Percentiles rank a stretch among this genome's conserved stretches.
Conservation (phyloP, 2,888 invertebrate genomes). For the Parasteatoda lunata region DNA sequence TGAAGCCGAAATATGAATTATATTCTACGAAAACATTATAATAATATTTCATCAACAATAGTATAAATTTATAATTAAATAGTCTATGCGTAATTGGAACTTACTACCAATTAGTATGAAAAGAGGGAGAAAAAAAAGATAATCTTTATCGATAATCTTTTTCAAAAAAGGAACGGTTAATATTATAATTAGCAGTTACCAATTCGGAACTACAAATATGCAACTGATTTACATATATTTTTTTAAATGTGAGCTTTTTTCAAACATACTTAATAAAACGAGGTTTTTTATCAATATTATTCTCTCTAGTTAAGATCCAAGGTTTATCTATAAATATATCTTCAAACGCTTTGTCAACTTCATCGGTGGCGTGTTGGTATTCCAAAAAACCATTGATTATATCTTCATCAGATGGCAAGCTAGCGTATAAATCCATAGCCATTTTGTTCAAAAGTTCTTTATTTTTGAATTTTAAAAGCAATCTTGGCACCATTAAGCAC, state of each 20-base stretch:
- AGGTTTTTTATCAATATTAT: slow-evolving; percentile 1
- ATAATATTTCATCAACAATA: no score
- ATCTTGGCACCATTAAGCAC: slow-evolving; percentile 18
- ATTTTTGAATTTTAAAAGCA: slow-evolving; percentile 45
- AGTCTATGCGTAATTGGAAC: no score
- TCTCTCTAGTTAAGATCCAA: not conserved
- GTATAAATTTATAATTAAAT: no score
- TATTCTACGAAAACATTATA: no score
- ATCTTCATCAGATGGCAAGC: slow-evolving; percentile 37
- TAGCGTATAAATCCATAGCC: slow-evolving; percentile 8
- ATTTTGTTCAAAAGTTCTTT: slow-evolving; percentile 22
- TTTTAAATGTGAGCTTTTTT: not conserved
- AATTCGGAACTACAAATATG: no score
- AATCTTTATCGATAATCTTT: no score
- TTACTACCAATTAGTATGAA: no score
- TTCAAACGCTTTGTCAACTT: not conserved
- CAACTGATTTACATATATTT: no score
- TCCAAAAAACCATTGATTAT: slow-evolving; percentile 17
- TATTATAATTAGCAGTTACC: no score
- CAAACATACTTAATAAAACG: slow-evolving; percentile 24
- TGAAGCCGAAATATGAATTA: no score
- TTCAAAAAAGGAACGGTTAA: no score
- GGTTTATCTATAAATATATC: slow-evolving; percentile 40
- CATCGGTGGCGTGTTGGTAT: not conserved
- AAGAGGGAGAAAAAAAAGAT: no score